Evolutionary conservation across 2,797 vertebrate species (phyloP), one percentile per base, ranked within the genome.

Genomic region (Molossus molossus): DNA sequence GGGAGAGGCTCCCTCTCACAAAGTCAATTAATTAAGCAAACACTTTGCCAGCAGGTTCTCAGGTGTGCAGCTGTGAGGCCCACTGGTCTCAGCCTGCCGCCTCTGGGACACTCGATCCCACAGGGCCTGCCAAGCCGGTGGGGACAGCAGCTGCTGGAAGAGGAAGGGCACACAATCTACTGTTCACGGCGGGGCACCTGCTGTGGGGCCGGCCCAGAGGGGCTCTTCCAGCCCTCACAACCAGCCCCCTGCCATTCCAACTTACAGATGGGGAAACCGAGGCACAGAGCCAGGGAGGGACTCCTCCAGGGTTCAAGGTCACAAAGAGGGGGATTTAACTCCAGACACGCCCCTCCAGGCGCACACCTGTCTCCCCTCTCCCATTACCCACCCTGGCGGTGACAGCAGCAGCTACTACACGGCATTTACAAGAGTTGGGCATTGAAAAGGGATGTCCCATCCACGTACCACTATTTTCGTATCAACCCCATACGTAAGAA

Each of bases 1-100:
- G 96, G 97, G 72, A 96, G 93, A 55, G 88, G 86, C 95, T 98
- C 97, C 96, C 21, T 92, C 95, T 91, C 85, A 10, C 96, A 91
- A 67, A 97, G 97, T 94, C 98, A 97, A 98, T 98, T 98, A 98
- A 98, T 98, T 98, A 98, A 98, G 97, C 97, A 97, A 97, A 98
- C 96, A 95, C 97, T 96, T 97, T 96, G 97, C 97, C 97, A 95
- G 97, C 95, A 93, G 81, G 97, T 97, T 98, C 98, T 98, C 98
- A 98, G 98, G 98, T 98, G 98, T 91, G 96, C 92, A 65, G 97
- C 97, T 13, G 18, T 89, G 94, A 97, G 96, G 89, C 73, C 80
- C 76, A 12, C 62, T 1, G 72, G 94, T 86, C 88, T 94, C 96
- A 90, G 97, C 89, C 94, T 85, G 84, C 97, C 85, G 94, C 97